Conservation (phyloP, 2,113 vertebrate species). For the Rhadina sibilatrix region DNA sequence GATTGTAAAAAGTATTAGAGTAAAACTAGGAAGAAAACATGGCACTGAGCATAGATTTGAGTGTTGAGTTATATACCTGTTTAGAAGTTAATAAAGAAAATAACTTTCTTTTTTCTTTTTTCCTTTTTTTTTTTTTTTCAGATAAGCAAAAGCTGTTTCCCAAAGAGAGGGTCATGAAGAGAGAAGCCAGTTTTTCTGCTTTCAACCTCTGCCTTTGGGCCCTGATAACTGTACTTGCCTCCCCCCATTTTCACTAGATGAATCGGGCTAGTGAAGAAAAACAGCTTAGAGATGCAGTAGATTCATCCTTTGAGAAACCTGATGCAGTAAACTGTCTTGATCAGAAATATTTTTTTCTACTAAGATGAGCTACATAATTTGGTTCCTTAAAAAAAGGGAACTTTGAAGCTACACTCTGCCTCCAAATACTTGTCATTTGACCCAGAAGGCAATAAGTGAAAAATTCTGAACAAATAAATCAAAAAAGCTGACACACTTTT, state of each 20-base stretch:
- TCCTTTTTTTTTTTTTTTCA: neutral
- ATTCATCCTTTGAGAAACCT: conserved; percentile 37
- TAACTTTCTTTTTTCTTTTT: neutral
- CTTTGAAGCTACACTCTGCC: conserved; percentile 41
- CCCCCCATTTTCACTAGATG: neutral
- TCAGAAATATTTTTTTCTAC: conserved; percentile 2
- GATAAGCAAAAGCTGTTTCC: conserved; percentile 38
- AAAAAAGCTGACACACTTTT: conserved; percentile 34
- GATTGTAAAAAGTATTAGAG: neutral
- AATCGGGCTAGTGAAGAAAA: conserved; percentile 27
- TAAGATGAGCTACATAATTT: neutral
- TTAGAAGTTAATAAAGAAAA: neutral
- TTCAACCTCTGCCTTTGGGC: conserved; percentile 41
- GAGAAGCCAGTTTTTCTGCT: neutral
- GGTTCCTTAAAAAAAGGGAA: neutral
- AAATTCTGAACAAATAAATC: conserved; percentile 31
- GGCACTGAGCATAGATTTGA: neutral
- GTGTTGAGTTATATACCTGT: neutral
- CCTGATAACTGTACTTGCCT: neutral
- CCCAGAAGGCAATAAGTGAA: conserved; percentile 44
- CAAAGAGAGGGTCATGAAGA: neutral
- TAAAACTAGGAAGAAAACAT: neutral
- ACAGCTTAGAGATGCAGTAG: conserved; percentile 25
- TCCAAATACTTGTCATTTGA: conserved; percentile 48
- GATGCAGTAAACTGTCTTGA: conserved; percentile 22